A percentile compares a stretch with the other conserved stretches of the same genome.
Conservation (phyloP, 2,113 vertebrate species). For the Chaenocephalus aceratus region DNA sequence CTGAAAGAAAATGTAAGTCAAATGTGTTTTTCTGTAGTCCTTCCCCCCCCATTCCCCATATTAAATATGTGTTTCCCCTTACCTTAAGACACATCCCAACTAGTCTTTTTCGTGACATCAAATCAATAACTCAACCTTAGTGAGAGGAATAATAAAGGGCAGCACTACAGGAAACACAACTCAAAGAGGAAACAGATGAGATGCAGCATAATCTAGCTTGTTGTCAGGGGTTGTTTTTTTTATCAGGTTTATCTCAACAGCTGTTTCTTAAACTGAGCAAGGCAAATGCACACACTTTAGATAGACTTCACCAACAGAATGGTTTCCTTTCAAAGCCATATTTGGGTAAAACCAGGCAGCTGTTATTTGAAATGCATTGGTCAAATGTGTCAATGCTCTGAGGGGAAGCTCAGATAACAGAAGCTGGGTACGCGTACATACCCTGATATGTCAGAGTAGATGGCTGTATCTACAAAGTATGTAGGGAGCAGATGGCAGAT, state of each 20-base stretch:
- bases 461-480: conserved; percentile 98
- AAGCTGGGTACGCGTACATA: conserved; percentile 68
- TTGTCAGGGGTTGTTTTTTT: conserved; percentile 16
- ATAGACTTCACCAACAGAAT: neutral
- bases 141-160: neutral
- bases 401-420: conserved; percentile 8
- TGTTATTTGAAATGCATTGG: neutral
- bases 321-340: conserved; percentile 10
- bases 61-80: neutral
- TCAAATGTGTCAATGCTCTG: neutral
- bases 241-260: neutral
- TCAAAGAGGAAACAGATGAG: conserved; percentile 1
- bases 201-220: neutral
- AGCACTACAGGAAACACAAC: neutral
- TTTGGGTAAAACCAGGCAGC: neutral
- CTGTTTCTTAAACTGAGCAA: neutral
- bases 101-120: neutral
- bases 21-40: neutral
- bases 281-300: conserved; percentile 9
- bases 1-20: neutral
- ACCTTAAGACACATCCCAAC: neutral
- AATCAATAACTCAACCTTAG: neutral
- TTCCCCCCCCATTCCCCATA: no score
- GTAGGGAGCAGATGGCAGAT: conserved; percentile 97
- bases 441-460: conserved; percentile 99